A percentile compares a stretch with the other conserved stretches of the same genome.
These are phyloP conservation scores for Limnephilus rhombicus DNA, from an alignment of 2,888 invertebrate species.

Conservation along the genomic window DNA sequence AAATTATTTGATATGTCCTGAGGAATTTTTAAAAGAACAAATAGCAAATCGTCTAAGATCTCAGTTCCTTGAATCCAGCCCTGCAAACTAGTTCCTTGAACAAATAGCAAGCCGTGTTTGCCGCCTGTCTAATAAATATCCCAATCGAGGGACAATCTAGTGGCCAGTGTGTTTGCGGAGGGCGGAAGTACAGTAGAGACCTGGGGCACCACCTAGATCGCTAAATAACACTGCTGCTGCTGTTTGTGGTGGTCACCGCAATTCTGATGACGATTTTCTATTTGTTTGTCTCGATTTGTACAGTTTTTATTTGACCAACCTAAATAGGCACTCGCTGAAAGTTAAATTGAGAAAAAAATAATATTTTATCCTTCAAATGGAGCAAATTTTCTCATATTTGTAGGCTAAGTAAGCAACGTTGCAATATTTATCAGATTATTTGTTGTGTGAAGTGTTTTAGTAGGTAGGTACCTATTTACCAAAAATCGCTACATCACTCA, in stretches of 20 bases:
- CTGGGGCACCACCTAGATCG: neutral
- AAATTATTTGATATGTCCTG: neutral
- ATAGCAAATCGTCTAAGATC: neutral
- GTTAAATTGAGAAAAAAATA: no score
- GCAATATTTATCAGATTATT: neutral
- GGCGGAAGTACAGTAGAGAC: neutral
- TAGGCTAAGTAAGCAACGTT: neutral
- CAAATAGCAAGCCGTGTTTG: constrained; percentile 38
- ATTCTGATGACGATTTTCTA: neutral
- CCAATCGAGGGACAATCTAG: constrained; percentile 46
- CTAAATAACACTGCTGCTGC: neutral
- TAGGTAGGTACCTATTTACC: no score
- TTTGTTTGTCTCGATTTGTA: neutral
- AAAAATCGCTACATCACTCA: no score
- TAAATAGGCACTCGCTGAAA: neutral
- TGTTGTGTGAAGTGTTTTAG: neutral
- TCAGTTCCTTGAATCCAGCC: neutral
- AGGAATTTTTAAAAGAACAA: neutral
- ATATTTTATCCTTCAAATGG: neutral
- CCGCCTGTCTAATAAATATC: constrained; percentile 55
- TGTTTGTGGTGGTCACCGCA: neutral
- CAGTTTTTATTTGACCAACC: neutral
- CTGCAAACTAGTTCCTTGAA: neutral
- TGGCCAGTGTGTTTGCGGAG: constrained; percentile 24
- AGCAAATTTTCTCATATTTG: neutral